Evolutionary conservation across 2,797 vertebrate genomes (phyloP).

Genomic region (Okamejei kenojei): DNA sequence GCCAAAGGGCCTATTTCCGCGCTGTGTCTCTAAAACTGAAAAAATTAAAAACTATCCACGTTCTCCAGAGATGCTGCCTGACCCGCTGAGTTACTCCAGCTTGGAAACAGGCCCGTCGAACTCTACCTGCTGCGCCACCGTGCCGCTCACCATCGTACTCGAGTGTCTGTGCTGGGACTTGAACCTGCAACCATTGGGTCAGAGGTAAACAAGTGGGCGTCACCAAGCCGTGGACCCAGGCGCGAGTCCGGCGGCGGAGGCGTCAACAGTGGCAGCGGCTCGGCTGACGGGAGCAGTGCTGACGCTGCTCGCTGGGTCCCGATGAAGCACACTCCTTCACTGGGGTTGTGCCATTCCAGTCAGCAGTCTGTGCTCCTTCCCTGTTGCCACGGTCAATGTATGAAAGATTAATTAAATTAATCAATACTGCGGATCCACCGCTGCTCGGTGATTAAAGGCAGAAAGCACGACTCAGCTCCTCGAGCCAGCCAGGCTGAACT

Average conservation of each 20-base stretch:
- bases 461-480: not conserved
- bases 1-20: too few relatives aligned
- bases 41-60: too few relatives aligned
- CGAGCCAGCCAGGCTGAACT: not conserved
- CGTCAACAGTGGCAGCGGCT: not conserved
- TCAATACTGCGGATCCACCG: constrained; percentile 11
- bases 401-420: constrained; percentile 20
- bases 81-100: too few relatives aligned
- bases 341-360: not conserved
- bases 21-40: too few relatives aligned
- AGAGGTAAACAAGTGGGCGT: too few relatives aligned
- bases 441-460: not conserved
- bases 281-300: not conserved
- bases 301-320: not conserved
- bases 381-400: not conserved
- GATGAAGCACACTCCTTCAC: not conserved
- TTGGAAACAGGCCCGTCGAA: too few relatives aligned
- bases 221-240: not conserved
- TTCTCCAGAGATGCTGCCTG: too few relatives aligned
- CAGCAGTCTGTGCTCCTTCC: not conserved
- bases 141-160: too few relatives aligned
- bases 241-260: not conserved
- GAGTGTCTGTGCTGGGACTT: too few relatives aligned
- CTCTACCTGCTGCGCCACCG: too few relatives aligned
- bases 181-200: too few relatives aligned